These are phyloP conservation scores for Apocrypta bakeri DNA, from an alignment of 1,140 invertebrate genomes.

Conservation along the genomic window DNA sequence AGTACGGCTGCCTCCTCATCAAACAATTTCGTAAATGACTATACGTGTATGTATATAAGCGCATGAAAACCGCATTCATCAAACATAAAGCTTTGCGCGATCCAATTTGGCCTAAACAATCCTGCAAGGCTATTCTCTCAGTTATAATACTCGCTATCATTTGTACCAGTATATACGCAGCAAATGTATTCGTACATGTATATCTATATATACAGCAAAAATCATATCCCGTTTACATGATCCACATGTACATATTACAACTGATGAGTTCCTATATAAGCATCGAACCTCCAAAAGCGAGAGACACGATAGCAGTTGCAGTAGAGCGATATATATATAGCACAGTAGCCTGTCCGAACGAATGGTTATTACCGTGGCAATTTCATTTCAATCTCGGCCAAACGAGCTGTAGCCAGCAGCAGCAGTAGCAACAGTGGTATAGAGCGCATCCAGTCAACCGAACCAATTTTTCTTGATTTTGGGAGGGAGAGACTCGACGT, in stretches of 20 bases:
- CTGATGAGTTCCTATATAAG: background rate
- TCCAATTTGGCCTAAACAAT: too few species aligned
- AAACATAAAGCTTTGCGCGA: too few species aligned
- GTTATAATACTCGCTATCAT: too few species aligned
- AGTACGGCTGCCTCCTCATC: background rate
- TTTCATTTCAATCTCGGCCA: constrained; percentile 10
- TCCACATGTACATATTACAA: background rate
- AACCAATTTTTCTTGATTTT: constrained; percentile 22
- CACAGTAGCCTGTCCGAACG: background rate
- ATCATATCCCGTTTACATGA: background rate
- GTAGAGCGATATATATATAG: background rate
- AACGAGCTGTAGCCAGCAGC: background rate
- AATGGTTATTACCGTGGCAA: constrained; percentile 7
- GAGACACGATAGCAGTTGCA: background rate
- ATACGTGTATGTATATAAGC: background rate
- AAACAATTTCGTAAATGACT: background rate
- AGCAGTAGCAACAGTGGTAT: background rate
- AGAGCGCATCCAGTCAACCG: background rate
- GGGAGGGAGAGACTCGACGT: background rate
- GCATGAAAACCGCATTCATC: background rate
- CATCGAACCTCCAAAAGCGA: background rate
- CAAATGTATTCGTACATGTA: too few species aligned
- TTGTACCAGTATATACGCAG: too few species aligned
- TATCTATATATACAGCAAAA: too few species aligned
- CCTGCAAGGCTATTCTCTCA: too few species aligned